phyloP scores from a whole-genome alignment of 2,888 invertebrate species.

The Diarsia dahlii region DNA sequence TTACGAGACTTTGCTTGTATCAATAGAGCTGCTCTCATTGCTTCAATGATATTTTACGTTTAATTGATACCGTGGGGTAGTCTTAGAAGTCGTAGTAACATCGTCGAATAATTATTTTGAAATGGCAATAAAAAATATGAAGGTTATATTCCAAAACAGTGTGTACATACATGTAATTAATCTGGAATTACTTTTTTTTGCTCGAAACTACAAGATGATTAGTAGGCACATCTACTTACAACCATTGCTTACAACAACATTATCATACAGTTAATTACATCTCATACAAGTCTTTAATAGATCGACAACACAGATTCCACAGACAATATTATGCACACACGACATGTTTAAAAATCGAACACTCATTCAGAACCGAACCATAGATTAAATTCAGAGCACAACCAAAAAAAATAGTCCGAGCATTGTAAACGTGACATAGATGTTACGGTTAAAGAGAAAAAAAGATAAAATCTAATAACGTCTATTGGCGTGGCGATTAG shows the following conservation, averaged over 20 bases:
- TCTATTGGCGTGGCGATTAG: slow-evolving; percentile 66
- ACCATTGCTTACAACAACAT: too few species aligned
- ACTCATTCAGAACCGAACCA: slow-evolving; percentile 52
- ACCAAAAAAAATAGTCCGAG: slow-evolving; percentile 30
- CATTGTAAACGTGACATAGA: slow-evolving; percentile 58
- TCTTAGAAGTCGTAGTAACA: slow-evolving; percentile 7
- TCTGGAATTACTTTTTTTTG: slow-evolving; percentile 32
- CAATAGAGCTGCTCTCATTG: slow-evolving; percentile 39
- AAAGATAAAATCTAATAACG: slow-evolving; percentile 69
- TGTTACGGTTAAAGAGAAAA: slow-evolving; percentile 43
- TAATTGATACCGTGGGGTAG: slow-evolving; percentile 24
- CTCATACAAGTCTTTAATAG: slow-evolving; percentile 38
- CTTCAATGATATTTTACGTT: slow-evolving; percentile 44
- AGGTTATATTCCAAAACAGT: slow-evolving; percentile 7
- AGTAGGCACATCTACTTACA: slow-evolving; percentile 1
- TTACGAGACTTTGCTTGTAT: slow-evolving; percentile 48
- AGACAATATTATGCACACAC: slow-evolving; percentile 27
- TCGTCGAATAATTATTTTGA: slow-evolving; percentile 13
- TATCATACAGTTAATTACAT: slow-evolving; percentile 45
- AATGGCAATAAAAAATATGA: slow-evolving; percentile 13
- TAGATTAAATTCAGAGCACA: slow-evolving; percentile 44
- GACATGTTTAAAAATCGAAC: slow-evolving; percentile 51
- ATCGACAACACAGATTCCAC: slow-evolving; percentile 46
- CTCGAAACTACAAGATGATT: slow-evolving; percentile 5
- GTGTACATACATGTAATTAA: slow-evolving; percentile 16